phyloP scores from a whole-genome alignment of 2,888 invertebrate genomes.

The Cheilosia pagana region DNA sequence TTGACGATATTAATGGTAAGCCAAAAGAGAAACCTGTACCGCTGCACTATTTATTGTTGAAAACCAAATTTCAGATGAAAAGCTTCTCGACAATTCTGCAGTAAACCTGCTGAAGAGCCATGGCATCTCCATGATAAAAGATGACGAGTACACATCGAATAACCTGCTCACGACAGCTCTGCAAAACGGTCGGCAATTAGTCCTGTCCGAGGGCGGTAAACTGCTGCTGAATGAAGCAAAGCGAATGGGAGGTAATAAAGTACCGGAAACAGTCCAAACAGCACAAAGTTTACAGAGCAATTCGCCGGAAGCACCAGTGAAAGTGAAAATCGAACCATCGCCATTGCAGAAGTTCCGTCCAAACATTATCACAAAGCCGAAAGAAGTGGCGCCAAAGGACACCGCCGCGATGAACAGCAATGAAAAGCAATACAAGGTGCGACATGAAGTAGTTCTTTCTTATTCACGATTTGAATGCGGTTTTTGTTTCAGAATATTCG shows the following conservation, averaged over 20 bases:
- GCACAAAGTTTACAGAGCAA: constrained; percentile 63
- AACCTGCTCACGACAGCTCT: constrained; percentile 90
- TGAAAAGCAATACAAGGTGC: constrained; percentile 57
- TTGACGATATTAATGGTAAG: constrained; percentile 34
- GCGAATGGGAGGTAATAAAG: constrained; percentile 40
- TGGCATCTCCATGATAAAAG: constrained; percentile 93
- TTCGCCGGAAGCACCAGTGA: constrained; percentile 67
- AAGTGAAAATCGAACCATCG: constrained; percentile 57
- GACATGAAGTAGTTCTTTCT: constrained; percentile 6
- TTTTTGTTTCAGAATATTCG: constrained; percentile 79
- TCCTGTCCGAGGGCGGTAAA: constrained; percentile 93
- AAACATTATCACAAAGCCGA: constrained; percentile 77
- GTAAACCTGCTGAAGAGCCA: constrained; percentile 91
- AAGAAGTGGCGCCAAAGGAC: constrained; percentile 75
- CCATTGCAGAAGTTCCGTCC: constrained; percentile 74
- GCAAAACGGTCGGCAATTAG: constrained; percentile 93
- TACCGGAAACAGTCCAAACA: constrained; percentile 66
- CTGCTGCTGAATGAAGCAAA: constrained; percentile 87
- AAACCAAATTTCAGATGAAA: constrained; percentile 77
- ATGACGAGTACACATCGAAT: constrained; percentile 90
- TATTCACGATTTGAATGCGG: no score
- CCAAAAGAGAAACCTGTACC: not conserved
- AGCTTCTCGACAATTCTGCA: constrained; percentile 79
- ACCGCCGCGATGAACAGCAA: constrained; percentile 58
- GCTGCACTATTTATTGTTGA: not conserved